A percentile compares a stretch with the other conserved stretches of the same genome.
phyloP scores from a whole-genome alignment of 2,888 invertebrate species.

The Chesias legatella region DNA sequence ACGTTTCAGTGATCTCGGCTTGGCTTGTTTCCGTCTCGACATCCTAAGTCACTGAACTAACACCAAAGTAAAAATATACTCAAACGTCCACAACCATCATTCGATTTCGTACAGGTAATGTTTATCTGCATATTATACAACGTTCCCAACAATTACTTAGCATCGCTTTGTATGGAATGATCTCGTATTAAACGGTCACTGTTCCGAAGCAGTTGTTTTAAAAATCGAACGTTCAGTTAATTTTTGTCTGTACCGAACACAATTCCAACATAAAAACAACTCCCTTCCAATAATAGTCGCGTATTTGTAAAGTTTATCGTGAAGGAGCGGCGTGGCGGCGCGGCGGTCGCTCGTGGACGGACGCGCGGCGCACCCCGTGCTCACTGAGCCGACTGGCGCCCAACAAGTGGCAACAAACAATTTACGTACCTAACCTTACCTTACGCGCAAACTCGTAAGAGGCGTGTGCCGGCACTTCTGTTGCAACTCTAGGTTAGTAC shows the following conservation, averaged over 20 bases:
- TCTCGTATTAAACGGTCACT: no score
- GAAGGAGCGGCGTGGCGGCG: conserved; percentile 34
- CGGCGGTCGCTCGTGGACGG: conserved; percentile 45
- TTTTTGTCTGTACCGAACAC: no score
- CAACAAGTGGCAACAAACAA: conserved; percentile 79
- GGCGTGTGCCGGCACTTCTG: conserved; percentile 23
- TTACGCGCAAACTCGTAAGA: conserved; percentile 72
- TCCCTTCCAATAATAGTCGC: not conserved
- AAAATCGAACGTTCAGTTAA: no score
- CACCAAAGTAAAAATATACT: conserved; percentile 3
- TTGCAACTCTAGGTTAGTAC: conserved; percentile 13
- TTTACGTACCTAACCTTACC: conserved; percentile 62
- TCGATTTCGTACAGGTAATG: no score
- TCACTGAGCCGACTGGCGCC: conserved; percentile 72
- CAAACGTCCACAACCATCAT: no score
- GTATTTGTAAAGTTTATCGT: conserved; percentile 54
- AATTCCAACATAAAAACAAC: no score
- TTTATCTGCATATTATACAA: no score
- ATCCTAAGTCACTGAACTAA: conserved; percentile 49
- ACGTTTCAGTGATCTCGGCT: conserved; percentile 86
- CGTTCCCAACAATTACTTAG: no score
- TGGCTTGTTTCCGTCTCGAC: conserved; percentile 86
- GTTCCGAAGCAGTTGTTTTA: no score
- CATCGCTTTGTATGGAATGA: no score
- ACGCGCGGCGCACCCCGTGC: conserved; percentile 67